Evolutionary conservation across 2,113 vertebrate species (phyloP), one percentile per base, ranked within the genome.

Genomic region (Ochotona curzoniae): DNA sequence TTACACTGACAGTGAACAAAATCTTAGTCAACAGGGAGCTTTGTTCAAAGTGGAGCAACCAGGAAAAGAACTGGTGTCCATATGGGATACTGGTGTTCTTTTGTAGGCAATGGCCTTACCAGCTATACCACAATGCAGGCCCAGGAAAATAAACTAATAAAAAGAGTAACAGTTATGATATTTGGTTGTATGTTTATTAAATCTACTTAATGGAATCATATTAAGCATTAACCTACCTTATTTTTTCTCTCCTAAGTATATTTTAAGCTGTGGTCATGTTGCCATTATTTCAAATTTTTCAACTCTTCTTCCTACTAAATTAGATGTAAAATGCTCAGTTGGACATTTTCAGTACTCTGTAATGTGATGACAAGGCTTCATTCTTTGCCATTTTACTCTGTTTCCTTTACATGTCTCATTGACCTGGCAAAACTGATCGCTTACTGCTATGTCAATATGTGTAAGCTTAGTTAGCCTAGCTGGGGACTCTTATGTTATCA

Each of bases 251-350:
- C 18, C 51, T 12, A 69, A 60, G 23, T 32, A 3, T 35, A 57
- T 87, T 76, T 83, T 69, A 60, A 54, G 47, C 73, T 35, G 44
- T 17, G 21, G 44, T 54, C 21, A 15, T 32, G 7, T 76, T 14
- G 4, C 10, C 2, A 3, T 26, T 73, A 57, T 78, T 74, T 73
- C 25, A 75, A 5, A 57, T 74, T 38, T n/a, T 69, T 17, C 17
- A 13, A 11, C 26, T 21, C n/a, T 70, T 15, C 79, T 80, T 61
- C 38, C 21, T 32, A 28, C 15, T 15, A 8, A 51, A 4, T 69
- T 28, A 38, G 12, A 26, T n/a, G 25, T 0, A 11, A 38, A 15
- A 0, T 12, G n/a, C 32, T 60, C 5, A 21, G 1, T 12, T 18
- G 35, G 51, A 32, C 11, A 7, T 9, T 17, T 14, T 7, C 5